Evolutionary conservation across 2,888 invertebrate species (phyloP).

Genomic region (Phlogophora meticulosa): DNA sequence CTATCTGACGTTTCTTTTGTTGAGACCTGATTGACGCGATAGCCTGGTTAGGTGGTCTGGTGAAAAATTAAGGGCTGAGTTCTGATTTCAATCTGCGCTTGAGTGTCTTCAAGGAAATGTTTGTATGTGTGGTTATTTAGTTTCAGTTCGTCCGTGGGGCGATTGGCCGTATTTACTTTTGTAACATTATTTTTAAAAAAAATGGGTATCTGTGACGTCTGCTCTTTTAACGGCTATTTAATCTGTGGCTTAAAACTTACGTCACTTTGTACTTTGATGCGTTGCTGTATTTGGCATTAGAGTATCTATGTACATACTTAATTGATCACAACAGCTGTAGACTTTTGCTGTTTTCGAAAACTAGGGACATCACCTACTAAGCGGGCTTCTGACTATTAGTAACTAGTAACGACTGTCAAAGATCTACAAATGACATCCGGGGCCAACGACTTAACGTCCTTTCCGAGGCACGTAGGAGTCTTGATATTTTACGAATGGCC

Average conservation of each 20-base stretch:
- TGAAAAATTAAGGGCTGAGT: conserved; percentile 54
- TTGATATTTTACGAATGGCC: too few relatives aligned
- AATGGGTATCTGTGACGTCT: neutral
- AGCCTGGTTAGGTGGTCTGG: conserved; percentile 45
- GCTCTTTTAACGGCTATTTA: neutral
- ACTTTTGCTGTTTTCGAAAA: too few relatives aligned
- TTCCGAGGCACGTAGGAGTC: too few relatives aligned
- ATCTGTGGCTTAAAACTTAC: conserved; percentile 2
- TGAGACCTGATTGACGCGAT: conserved; percentile 55
- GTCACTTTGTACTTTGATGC: neutral
- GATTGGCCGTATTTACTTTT: neutral
- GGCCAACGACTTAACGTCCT: too few relatives aligned
- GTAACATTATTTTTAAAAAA: neutral
- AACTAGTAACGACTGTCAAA: too few relatives aligned
- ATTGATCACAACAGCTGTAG: neutral
- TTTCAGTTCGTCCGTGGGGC: neutral
- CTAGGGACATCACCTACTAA: too few relatives aligned
- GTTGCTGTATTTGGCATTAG: too few relatives aligned
- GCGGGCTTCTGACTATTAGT: too few relatives aligned
- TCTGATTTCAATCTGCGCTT: conserved; percentile 35
- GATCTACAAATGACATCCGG: too few relatives aligned
- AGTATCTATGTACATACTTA: too few relatives aligned
- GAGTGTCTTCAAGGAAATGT: conserved; percentile 13
- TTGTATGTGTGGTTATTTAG: neutral
- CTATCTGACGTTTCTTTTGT: conserved; percentile 73